Evolutionary conservation across 2,113 vertebrate genomes (phyloP), one percentile per base, ranked within the genome.

Genomic region (Solea senegalensis): DNA sequence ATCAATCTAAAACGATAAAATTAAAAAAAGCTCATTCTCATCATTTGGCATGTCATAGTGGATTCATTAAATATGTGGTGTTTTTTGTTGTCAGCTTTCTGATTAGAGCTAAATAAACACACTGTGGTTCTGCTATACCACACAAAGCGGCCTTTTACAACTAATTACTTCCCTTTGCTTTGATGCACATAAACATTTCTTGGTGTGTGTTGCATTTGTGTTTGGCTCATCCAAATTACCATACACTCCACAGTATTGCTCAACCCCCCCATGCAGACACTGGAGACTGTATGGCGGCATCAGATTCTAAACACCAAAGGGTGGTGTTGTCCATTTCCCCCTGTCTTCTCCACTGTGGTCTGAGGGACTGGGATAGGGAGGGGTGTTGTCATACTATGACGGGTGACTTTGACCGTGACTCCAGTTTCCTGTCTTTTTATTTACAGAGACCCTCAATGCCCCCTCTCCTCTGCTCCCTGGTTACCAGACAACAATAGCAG

Each of bases 361-460:
- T 69, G 71, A 52, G 83, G 77, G 66, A 62, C 34, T 50, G 44
- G 68, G 66, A 55, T 49, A 61, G 21, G 76, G 68, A 70, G 81
- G 74, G 63, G 40, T 66, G 81, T 56, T 66, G 80, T 80, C 72
- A 73, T 69, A 80, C 73, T 3, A 6, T 76, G 63, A 80, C 54
- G 82, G 76, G 78, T 82, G 82, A 84, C 82, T 83, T 75, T 85
- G 89, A 90, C 90, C 85, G 27, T 90, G 89, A 89, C 86, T 82
- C 72, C 65, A 11, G 82, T 64, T 91, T 92, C 90, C 91, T 88
- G 89, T 85, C 84, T 81, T 73, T 82, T 69, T 69, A 72, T 82
- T 87, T 89, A 84, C 84, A 40, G 63, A 46, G 40, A 21, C 58
- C 68, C 72, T 45, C 7, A 0, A 41, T 15, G 49, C 58, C 69